Evolutionary conservation across 2,113 vertebrate species (phyloP), one percentile per base, ranked within the genome.

Genomic region (Zeus faber): DNA sequence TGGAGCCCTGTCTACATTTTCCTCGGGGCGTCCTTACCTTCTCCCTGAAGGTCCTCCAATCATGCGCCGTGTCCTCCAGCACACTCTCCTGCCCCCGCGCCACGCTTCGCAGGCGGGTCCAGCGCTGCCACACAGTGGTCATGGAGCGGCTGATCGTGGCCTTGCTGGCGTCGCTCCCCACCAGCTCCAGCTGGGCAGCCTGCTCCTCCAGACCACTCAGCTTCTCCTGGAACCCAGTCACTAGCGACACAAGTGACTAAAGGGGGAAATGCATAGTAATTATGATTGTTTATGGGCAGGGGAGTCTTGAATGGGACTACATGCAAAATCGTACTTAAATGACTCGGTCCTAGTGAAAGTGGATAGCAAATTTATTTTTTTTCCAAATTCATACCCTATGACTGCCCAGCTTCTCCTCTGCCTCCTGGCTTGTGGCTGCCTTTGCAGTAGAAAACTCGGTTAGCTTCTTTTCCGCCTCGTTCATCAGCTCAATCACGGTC

Each of bases 101-200:
- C 47, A 94, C 92, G 0, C 90, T 94, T 2, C 86, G 90, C 2
- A 99, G 91, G 0, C 95, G 87, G 0, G 93, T 93, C 95, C 96
- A 97, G 25, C 96, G 93, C 76, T 99, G 96, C 96, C 96, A 95
- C 46, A 95, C 96, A 0, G 92, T 94, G 39, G 93, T 96, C 90
- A 92, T 97, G 2, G 93, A 96, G 57, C 93, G 93, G 62, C 91
- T 92, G 65, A 99, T 91, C 43, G 92, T 88, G 22, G 94, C 95
- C 68, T 94, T 98, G 83, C 93, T 97, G 9, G 92, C 84, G 0
- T 95, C 93, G 26, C 91, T 97, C 10, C 94, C 92, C 3, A 89
- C 73, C 83, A 89, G 88, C 81, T 98, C 94, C 62, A 98, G 76
- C 40, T 91, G 83, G 0, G 77, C 91, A 6, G 92, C 92, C 45